Percentiles rank a stretch among this genome's conserved stretches.
phyloP scores from a whole-genome alignment of 2,888 invertebrate genomes.

The Parascotia fuliginaria region DNA sequence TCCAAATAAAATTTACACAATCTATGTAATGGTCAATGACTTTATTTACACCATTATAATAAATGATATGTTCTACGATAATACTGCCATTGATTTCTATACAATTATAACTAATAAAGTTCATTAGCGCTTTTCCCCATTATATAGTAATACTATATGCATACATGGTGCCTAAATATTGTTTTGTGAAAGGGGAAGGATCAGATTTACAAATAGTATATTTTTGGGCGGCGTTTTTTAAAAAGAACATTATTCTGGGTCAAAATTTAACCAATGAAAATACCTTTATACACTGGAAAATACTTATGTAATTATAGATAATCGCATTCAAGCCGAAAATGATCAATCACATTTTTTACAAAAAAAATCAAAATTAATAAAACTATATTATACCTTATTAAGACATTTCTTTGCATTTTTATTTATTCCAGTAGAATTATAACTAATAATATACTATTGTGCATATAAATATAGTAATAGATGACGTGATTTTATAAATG shows the following conservation, averaged over 20 bases:
- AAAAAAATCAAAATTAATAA: no score
- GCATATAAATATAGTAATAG: no score
- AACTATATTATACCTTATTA: no score
- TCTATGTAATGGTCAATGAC: slow-evolving; percentile 1
- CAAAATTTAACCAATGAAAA: neutral
- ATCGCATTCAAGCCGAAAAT: no score
- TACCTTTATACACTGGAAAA: neutral
- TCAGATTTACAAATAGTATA: neutral
- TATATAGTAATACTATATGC: slow-evolving; percentile 44
- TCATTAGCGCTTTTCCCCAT: slow-evolving; percentile 85
- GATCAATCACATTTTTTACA: no score
- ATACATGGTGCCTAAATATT: slow-evolving; percentile 36
- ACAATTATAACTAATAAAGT: slow-evolving; percentile 58
- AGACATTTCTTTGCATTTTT: no score
- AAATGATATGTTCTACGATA: slow-evolving; percentile 63
- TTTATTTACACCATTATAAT: slow-evolving; percentile 26
- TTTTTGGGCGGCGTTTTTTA: neutral
- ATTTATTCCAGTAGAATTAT: no score
- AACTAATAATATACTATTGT: no score
- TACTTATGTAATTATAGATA: neutral
- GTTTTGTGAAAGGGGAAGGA: slow-evolving; percentile 27
- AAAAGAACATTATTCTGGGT: neutral
- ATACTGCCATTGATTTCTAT: slow-evolving; percentile 44
- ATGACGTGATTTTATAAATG: no score
- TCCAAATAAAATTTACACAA: neutral